Evolutionary conservation across 53 echinoderm and acorn worm genomes (phyloP), one percentile per base, ranked within the genome.

Genomic region (Pentamera pediparva): DNA sequence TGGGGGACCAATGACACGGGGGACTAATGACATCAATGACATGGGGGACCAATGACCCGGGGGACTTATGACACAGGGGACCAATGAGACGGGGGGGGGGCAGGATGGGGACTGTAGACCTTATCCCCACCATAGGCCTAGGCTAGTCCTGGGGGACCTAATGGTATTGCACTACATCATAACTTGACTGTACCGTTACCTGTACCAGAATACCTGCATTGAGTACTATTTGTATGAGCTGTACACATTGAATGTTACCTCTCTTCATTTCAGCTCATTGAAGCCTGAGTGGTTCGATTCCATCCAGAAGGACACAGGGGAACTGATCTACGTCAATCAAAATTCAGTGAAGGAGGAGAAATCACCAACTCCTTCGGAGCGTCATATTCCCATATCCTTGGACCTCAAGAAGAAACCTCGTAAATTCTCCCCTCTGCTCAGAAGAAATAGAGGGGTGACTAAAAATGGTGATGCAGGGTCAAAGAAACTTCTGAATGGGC

Each of bases 271-370:
- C 79, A 90, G 96, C 87, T 85, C 85, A 34, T 69, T 90, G 35
- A 87, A 95, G 63, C 90, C 90, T 87, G 85, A 62, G 4, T 95
- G 96, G 96, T 70, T 79, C 50, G 77, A 85, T 38, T 82, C 90
- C 22, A 86, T 95, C 9, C 82, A 90, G 35, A 81, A 86, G 13
- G 85, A 77, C 5, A 87, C 90, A 2, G 96, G 96, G 54, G 96
- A 95, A 40, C 85, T 95, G 48, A 91, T 95, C 72, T 95, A 85
- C 69, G 64, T 95, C 30, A 45, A 67, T 41, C 11, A 24, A 6
- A 54, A 21, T 17, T 30, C 45, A 43, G 43, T 29, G 18, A 67
- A 40, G 2, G 90, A 90, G 32, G 80, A 81, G 37, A 82, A 79
- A 58, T 24, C 25, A 19, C 22, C 36, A 32, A 28, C 19, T 34